Base-by-base conservation (phyloP, 2,888 invertebrate genomes). In the Tachystola acroxantha region DNA sequence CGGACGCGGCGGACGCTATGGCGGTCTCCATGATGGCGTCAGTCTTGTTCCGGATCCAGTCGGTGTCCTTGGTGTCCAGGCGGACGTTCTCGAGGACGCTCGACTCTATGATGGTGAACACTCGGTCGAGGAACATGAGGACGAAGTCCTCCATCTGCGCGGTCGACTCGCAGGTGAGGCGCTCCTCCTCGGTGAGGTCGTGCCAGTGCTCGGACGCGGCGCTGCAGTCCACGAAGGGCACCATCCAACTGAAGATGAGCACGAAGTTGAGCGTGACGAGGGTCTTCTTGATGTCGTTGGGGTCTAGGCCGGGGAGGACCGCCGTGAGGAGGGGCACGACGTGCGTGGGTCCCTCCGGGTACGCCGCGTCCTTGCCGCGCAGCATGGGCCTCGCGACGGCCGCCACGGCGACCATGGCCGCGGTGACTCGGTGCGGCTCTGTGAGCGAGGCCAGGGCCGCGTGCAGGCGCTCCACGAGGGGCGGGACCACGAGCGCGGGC, bases 131-230 rank as follows among this genome's bases (percentile, higher is more conserved):
- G 60, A 96, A 94, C 58, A 96, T 93, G 1, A 96, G 74, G 1
- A 97, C 91, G 61, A 97, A 97, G 64, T 96, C 96, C 76, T 97
- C 96, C 53, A 97, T 92, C 50, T 93, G 92, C 1, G 95, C 94
- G 0, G 96, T 95, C 0, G 93, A 92, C 47, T 93, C 92, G 68
- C 96, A 96, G 2, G 92, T 88, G 12, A 89, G 66, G 11, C 89
- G 81, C 59, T 97, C 96, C 40, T 93, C 92, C 58, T 95, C 94
- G 0, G 93, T 93, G 42, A 96, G 81, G 61, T 93, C 91, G 0
- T 88, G 70, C 60, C 91, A 89, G 50, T 91, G 70, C 37, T 91
- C 89, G 24, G 89, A 82, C 1, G 95, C 94, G 9, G 91, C 89
- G 4, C 96, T 96, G 45, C 94, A 96, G 68, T 98, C 96, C 4